These are phyloP conservation scores for Drosophila sulfurigaster DNA, from an alignment of 1,140 invertebrate species.

Conservation along the genomic window DNA sequence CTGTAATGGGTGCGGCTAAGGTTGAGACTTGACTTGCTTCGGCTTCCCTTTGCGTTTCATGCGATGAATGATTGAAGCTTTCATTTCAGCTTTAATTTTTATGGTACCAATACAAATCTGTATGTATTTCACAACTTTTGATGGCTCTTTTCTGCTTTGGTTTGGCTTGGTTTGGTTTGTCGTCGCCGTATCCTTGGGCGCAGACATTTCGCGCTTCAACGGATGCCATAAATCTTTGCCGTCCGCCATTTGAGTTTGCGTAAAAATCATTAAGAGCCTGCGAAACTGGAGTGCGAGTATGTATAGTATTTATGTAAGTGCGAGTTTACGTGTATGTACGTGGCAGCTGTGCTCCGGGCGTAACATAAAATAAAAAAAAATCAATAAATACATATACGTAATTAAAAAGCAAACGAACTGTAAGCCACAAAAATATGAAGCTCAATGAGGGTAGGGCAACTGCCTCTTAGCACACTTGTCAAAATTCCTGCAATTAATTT, in stretches of 20 bases:
- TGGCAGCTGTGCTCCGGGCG: slow-evolving; percentile 23
- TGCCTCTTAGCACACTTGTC: not conserved
- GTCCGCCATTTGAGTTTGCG: slow-evolving; percentile 16
- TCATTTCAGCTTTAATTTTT: slow-evolving; percentile 29
- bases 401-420: slow-evolving; percentile 27
- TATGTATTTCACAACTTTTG: slow-evolving; percentile 23
- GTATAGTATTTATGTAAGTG: slow-evolving; percentile 14
- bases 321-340: slow-evolving; percentile 11
- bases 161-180: not conserved
- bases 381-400: slow-evolving; percentile 55
- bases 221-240: slow-evolving; percentile 64
- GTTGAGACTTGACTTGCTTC: not conserved
- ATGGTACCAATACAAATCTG: not conserved
- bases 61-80: slow-evolving; percentile 52
- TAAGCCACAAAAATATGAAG: slow-evolving; percentile 1
- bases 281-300: slow-evolving; percentile 3
- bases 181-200: slow-evolving; percentile 16
- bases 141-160: slow-evolving; percentile 8
- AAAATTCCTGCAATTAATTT: not conserved
- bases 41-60: slow-evolving; percentile 38
- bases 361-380: slow-evolving; percentile 49
- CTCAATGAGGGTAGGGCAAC: not conserved
- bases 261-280: slow-evolving; percentile 49
- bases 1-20: not conserved
- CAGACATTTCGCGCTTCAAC: slow-evolving; percentile 65